These are phyloP conservation scores for Gambusia affinis DNA, from an alignment of 2,113 vertebrate genomes.

Conservation along the genomic window DNA sequence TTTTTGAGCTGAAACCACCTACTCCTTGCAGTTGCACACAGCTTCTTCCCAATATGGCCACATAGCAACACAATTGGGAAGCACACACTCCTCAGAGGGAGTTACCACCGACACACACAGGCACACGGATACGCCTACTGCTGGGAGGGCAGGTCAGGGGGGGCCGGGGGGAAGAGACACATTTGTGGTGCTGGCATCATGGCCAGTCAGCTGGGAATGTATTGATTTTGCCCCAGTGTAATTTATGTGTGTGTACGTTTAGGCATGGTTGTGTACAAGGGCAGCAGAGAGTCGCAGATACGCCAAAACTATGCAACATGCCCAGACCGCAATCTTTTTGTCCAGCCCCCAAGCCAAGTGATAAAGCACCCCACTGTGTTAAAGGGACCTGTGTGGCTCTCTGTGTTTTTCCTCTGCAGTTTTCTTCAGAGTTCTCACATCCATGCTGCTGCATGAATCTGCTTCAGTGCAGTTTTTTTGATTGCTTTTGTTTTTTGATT, in stretches of 20 bases:
- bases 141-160: not conserved
- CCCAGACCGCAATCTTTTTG: no score
- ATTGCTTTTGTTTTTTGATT: not conserved
- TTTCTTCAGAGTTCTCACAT: not conserved
- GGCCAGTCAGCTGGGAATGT: slow-evolving; percentile 29
- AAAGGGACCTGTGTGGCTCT: not conserved
- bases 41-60: slow-evolving; percentile 67
- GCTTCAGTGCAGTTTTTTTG: no score
- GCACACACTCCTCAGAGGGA: slow-evolving; percentile 23
- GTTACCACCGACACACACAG: not conserved
- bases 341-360: not conserved
- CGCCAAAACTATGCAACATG: not conserved
- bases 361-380: not conserved
- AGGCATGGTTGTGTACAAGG: not conserved
- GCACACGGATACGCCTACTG: not conserved
- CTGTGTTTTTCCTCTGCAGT: not conserved
- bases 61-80: slow-evolving; percentile 55
- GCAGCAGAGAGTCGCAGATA: not conserved
- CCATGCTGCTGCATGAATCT: not conserved
- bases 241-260: slow-evolving; percentile 22
- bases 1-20: slow-evolving; percentile 28
- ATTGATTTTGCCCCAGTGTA: slow-evolving; percentile 40
- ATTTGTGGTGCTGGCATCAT: slow-evolving; percentile 45
- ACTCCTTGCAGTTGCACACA: slow-evolving; percentile 20
- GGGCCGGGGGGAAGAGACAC: not conserved